These are phyloP conservation scores for Lampris incognitus DNA, from an alignment of 2,113 vertebrate species.

Conservation along the genomic window DNA sequence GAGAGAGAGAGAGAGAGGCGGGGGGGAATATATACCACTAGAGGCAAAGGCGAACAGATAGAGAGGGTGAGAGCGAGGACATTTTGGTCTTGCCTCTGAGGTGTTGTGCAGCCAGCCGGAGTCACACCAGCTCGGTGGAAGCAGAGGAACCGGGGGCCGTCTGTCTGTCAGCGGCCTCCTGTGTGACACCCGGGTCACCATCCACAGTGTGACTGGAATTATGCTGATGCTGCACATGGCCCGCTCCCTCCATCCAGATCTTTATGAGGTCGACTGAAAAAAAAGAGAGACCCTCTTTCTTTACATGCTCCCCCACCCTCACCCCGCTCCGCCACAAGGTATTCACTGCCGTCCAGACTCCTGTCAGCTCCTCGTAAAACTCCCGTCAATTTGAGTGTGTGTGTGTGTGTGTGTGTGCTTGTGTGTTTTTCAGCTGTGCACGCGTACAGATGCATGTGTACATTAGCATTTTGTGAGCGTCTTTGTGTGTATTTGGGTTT, in stretches of 20 bases:
- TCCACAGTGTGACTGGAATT: constrained; percentile 32
- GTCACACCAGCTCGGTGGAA: constrained; percentile 4
- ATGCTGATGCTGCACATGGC: constrained; percentile 42
- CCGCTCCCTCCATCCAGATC: constrained; percentile 15
- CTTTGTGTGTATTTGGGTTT: constrained; percentile 5
- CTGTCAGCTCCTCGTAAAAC: constrained; percentile 18
- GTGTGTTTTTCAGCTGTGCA: not conserved
- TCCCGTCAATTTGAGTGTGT: constrained; percentile 12
- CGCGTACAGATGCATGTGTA: too few relatives aligned
- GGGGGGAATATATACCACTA: not conserved
- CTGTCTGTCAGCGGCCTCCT: constrained; percentile 32
- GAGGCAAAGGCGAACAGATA: not conserved
- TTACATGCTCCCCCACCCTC: constrained; percentile 12
- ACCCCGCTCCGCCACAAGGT: constrained; percentile 24
- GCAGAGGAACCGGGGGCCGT: constrained; percentile 31
- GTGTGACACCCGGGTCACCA: constrained; percentile 28
- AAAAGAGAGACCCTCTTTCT: constrained; percentile 20
- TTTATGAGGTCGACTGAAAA: constrained; percentile 54
- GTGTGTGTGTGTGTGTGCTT: constrained; percentile 7
- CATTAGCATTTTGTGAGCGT: not conserved
- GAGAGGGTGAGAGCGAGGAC: not conserved
- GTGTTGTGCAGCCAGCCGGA: not conserved
- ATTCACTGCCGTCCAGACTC: constrained; percentile 3
- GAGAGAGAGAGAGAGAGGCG: not conserved
- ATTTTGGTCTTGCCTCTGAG: not conserved